phyloP scores from a whole-genome alignment of 2,113 vertebrate species.

The Cyphomyrus plagiostoma region DNA sequence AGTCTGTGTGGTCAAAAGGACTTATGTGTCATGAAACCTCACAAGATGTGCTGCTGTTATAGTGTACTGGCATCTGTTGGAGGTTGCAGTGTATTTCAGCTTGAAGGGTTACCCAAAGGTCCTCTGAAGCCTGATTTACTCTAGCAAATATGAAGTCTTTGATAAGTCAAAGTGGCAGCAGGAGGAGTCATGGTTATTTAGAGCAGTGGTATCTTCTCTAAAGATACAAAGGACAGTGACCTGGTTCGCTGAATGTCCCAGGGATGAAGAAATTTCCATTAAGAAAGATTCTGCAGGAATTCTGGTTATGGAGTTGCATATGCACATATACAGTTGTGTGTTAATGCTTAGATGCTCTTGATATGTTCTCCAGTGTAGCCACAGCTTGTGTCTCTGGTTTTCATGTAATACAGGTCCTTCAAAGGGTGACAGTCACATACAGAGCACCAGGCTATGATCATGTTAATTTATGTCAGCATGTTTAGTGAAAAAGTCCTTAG shows the following conservation, averaged over 20 bases:
- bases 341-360: background rate
- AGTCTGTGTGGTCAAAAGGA: background rate
- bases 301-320: background rate
- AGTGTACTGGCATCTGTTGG: background rate
- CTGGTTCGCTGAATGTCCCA: background rate
- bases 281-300: background rate
- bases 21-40: background rate
- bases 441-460: background rate
- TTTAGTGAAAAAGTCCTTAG: background rate
- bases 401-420: background rate
- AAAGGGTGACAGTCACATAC: background rate
- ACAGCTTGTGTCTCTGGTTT: background rate
- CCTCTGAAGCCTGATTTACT: background rate
- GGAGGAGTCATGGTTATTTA: background rate
- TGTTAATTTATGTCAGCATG: background rate
- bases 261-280: background rate
- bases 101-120: background rate
- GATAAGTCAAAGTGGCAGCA: background rate
- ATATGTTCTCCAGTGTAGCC: background rate
- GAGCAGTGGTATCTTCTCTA: background rate
- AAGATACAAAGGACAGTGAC: background rate
- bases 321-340: background rate
- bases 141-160: background rate
- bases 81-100: background rate
- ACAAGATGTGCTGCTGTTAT: background rate